Conservation (phyloP, 2,888 invertebrate species). For the Neocrepidodera transversa region DNA sequence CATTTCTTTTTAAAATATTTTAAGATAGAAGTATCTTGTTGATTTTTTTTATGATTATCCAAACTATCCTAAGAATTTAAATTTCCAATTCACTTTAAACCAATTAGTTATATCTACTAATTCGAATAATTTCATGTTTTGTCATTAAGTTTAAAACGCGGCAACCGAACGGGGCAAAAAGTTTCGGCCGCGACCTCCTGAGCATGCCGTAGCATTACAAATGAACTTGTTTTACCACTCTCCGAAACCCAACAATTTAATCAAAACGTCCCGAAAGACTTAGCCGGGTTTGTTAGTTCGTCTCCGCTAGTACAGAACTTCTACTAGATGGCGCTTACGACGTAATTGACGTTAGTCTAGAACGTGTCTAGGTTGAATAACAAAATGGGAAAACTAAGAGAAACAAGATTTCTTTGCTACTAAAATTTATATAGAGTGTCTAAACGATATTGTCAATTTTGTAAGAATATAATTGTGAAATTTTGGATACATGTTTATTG, state of each 20-base stretch:
- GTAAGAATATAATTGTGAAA: too few species aligned
- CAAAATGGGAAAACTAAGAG: too few species aligned
- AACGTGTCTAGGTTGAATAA: conserved; percentile 26
- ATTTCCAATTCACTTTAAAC: neutral
- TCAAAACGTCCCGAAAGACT: conserved; percentile 35
- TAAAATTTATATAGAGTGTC: too few species aligned
- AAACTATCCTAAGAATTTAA: too few species aligned
- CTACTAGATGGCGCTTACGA: conserved; percentile 30
- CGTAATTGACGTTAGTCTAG: conserved; percentile 34
- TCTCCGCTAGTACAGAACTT: conserved; percentile 27
- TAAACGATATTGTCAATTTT: too few species aligned
- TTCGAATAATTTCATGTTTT: conserved; percentile 16
- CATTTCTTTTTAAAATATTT: too few species aligned
- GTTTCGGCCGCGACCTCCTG: conserved; percentile 11
- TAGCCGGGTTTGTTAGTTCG: conserved; percentile 28
- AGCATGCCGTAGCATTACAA: conserved; percentile 37
- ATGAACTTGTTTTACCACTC: conserved; percentile 32
- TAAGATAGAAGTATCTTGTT: too few species aligned
- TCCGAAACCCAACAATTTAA: conserved; percentile 33
- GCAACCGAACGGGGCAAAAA: conserved; percentile 19
- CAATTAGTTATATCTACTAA: conserved; percentile 3
- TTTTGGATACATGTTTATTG: too few species aligned
- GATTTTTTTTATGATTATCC: too few species aligned
- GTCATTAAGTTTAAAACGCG: conserved; percentile 14
- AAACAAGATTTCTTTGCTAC: too few species aligned